These are phyloP conservation scores for Centropristis striata DNA, from an alignment of 2,113 vertebrate species.

Conservation along the genomic window DNA sequence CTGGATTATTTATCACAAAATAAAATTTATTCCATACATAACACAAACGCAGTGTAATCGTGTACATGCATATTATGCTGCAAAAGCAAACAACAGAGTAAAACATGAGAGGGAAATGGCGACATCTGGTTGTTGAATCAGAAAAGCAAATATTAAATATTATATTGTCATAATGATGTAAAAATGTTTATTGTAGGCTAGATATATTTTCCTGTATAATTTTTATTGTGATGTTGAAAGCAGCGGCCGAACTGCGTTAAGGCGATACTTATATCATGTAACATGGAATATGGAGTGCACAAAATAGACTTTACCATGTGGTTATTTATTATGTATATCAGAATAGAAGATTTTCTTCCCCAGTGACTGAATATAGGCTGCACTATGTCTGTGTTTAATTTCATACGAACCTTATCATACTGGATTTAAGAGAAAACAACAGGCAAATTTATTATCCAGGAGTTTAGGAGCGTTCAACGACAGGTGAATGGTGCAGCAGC, in stretches of 20 bases:
- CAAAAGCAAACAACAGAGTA: not conserved
- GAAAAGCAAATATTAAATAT: not conserved
- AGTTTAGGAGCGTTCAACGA: not conserved
- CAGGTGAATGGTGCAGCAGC: conserved; percentile 25
- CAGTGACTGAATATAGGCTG: not conserved
- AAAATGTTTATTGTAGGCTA: too few species aligned
- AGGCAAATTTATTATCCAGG: not conserved
- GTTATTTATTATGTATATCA: too few species aligned
- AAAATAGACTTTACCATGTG: too few species aligned
- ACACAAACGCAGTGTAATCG: not conserved
- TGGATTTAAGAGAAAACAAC: not conserved
- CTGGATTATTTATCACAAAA: conserved; percentile 9
- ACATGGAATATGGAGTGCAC: too few species aligned
- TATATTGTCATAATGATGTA: too few species aligned
- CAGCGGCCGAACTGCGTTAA: too few species aligned
- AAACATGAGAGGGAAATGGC: not conserved
- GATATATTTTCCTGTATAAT: too few species aligned
- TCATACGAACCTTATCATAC: not conserved
- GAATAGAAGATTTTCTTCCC: too few species aligned
- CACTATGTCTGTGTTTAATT: not conserved
- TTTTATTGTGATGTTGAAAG: too few species aligned
- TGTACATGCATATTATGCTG: not conserved
- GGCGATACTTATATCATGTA: too few species aligned
- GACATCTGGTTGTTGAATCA: not conserved
- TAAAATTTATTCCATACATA: conserved; percentile 29